A percentile compares a stretch with the other conserved stretches of the same genome.
phyloP scores from a whole-genome alignment of 2,888 invertebrate species.

The Tethea ocularis region DNA sequence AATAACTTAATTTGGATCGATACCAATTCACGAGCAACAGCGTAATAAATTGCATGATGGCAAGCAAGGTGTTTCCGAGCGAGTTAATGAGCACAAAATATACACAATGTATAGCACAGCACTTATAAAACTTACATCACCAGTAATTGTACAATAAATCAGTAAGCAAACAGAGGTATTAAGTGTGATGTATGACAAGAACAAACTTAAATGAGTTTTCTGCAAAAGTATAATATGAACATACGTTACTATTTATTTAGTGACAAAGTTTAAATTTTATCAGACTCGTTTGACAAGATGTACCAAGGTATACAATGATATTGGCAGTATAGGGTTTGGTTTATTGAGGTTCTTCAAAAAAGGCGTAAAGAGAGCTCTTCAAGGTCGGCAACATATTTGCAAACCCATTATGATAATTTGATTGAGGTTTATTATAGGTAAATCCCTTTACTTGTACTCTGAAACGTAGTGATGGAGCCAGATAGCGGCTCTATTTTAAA shows the following conservation, averaged over 20 bases:
- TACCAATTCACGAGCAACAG: background rate
- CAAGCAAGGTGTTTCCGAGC: background rate
- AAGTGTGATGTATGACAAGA: slow-evolving; percentile 54
- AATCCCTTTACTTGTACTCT: no score
- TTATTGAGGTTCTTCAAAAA: background rate
- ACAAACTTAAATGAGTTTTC: slow-evolving; percentile 53
- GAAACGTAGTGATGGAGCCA: no score
- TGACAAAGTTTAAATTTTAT: slow-evolving; percentile 43
- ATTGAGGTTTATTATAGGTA: no score
- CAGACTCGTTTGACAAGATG: background rate
- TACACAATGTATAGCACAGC: slow-evolving; percentile 31
- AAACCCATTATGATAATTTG: no score
- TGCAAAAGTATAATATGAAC: slow-evolving; percentile 38
- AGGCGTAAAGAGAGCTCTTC: no score
- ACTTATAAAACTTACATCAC: slow-evolving; percentile 63
- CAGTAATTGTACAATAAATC: slow-evolving; percentile 58
- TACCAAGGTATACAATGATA: no score
- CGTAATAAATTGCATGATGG: background rate
- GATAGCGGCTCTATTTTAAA: no score
- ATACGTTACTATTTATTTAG: slow-evolving; percentile 55
- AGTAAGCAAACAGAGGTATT: slow-evolving; percentile 59
- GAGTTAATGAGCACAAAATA: slow-evolving; percentile 33
- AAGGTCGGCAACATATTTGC: no score
- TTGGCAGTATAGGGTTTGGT: no score
- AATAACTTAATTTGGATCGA: slow-evolving; percentile 11